Evolutionary conservation across 2,797 vertebrate species (phyloP).

Genomic region (Hybognathus amarus): DNA sequence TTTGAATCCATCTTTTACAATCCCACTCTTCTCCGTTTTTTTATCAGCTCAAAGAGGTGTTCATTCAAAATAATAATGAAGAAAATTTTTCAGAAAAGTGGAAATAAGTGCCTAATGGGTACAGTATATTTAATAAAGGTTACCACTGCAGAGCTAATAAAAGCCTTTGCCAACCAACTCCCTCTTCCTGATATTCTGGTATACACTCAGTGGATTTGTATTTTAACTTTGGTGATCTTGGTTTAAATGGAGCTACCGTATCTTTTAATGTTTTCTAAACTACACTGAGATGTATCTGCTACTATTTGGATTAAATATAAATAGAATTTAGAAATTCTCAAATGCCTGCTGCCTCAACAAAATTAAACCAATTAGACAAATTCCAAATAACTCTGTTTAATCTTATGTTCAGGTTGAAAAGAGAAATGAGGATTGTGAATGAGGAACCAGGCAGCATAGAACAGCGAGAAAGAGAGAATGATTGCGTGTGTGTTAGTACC

Average conservation of each 20-base stretch:
- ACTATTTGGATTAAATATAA: neutral
- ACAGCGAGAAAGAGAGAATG: neutral
- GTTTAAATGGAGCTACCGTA: no score
- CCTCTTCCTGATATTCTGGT: neutral
- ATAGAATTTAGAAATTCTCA: neutral
- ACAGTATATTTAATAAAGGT: neutral
- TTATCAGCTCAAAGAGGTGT: neutral
- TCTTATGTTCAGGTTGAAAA: neutral
- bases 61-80: neutral
- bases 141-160: neutral
- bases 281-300: neutral
- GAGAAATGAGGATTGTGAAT: neutral
- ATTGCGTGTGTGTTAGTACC: slow-evolving; percentile 50
- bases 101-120: neutral
- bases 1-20: neutral
- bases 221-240: neutral
- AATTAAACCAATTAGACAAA: neutral
- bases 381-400: neutral
- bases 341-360: neutral
- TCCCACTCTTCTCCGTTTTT: neutral
- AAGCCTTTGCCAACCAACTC: neutral
- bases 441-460: neutral
- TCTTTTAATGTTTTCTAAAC: neutral
- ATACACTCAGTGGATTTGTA: neutral
- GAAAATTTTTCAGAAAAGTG: neutral